These are phyloP conservation scores for Sorex fumeus DNA, from an alignment of 2,113 vertebrate species.

Conservation along the genomic window DNA sequence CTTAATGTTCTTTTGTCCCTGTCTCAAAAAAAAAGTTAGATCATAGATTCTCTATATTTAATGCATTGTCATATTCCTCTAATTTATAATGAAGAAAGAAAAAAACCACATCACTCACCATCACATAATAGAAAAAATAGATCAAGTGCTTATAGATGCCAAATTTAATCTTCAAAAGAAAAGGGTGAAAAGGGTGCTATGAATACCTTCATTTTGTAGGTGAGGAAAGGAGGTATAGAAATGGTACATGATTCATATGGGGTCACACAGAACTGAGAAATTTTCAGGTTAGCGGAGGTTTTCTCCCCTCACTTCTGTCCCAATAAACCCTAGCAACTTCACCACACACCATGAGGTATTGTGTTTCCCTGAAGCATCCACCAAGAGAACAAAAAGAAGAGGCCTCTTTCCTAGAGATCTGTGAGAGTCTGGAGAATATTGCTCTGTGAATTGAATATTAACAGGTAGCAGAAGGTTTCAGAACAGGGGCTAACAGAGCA, in stretches of 20 bases:
- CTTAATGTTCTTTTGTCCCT: neutral
- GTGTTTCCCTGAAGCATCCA: neutral
- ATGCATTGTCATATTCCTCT: constrained; percentile 3
- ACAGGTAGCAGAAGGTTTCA: constrained; percentile 33
- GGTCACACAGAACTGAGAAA: neutral
- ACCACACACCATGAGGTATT: neutral
- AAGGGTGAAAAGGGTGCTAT: neutral
- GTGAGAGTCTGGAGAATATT: neutral
- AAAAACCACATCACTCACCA: neutral
- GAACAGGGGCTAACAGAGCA: constrained; percentile 9
- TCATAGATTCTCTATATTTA: neutral
- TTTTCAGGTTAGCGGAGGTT: neutral
- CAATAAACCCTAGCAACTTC: neutral
- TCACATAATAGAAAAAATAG: neutral
- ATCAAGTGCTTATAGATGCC: constrained; percentile 7
- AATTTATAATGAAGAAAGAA: neutral
- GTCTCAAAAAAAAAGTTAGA: constrained; percentile 25
- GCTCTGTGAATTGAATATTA: constrained; percentile 32
- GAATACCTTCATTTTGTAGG: constrained; percentile 1
- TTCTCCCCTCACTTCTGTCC: neutral
- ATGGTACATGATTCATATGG: neutral
- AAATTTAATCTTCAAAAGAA: constrained; percentile 31
- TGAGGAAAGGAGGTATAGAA: constrained; percentile 17
- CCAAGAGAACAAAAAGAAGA: neutral
- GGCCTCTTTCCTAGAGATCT: constrained; percentile 8